These are phyloP conservation scores for Cirrhinus mrigala DNA, from an alignment of 2,797 vertebrate genomes.

Conservation along the genomic window DNA sequence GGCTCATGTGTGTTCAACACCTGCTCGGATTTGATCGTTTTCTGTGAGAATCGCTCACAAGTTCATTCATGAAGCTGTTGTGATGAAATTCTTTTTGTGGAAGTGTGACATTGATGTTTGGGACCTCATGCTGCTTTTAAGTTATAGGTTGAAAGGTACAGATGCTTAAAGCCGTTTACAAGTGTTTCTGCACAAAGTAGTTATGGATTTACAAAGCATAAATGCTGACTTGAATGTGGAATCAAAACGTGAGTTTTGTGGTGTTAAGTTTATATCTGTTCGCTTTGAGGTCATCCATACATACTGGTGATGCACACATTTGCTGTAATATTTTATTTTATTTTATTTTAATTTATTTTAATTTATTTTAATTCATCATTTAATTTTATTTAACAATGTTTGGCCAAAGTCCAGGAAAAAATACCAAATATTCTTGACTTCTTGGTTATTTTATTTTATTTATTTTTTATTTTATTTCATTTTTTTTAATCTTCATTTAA, in stretches of 20 bases:
- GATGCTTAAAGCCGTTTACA: neutral
- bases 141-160: neutral
- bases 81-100: neutral
- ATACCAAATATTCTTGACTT: too few relatives aligned
- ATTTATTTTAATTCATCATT: too few relatives aligned
- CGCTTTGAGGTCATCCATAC: neutral
- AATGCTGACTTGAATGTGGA: neutral
- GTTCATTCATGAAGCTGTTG: neutral
- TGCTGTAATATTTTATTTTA: neutral
- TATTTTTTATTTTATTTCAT: too few relatives aligned
- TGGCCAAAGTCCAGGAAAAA: neutral
- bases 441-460: too few relatives aligned
- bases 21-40: neutral
- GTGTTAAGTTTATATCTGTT: neutral
- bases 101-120: neutral
- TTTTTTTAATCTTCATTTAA: too few relatives aligned
- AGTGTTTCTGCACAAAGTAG: neutral
- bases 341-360: neutral
- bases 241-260: neutral
- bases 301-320: neutral
- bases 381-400: too few relatives aligned
- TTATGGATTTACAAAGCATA: neutral
- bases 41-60: neutral
- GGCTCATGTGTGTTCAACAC: conserved; percentile 6
- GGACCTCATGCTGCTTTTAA: neutral